Base-by-base conservation (phyloP, 1,140 invertebrate species). In the Riptortus pedestris region DNA sequence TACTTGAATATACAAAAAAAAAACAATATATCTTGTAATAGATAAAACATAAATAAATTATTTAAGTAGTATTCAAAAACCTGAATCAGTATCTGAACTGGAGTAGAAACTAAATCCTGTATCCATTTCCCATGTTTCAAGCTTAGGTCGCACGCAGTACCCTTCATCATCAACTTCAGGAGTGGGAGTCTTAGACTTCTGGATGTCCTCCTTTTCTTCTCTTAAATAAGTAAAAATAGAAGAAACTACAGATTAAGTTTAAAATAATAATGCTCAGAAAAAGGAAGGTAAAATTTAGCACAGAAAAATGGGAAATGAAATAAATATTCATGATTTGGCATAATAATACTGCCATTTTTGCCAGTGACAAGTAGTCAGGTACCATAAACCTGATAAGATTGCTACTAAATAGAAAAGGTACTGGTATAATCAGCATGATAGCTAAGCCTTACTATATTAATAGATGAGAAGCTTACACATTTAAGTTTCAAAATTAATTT, bases 91-190 rank as follows among this genome's bases (percentile, higher is more conserved):
- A 74, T 96, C 93, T 27, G 90, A 90, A 71, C 90, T 92, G 5
- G 91, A 94, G 75, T 93, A 91, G 73, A 92, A 93, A 73, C 85
- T 87, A 73, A 85, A 87, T 55, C 82, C 83, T 73, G 83, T 86
- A 70, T 86, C 83, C 67, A 79, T 79, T 67, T 81, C 80, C 80
- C 82, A 83, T 7, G 79, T 74, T 71, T 83, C 81, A 62, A 79
- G 69, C 71, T 87, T 81, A 73, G 92, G 93, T 74, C 88, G 81
- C 66, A 96, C 90, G 66, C 88, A 88, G 73, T 90, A 96, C 16
- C 93, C 93, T 75, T 97, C 94, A 67, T 94, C 92, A 74, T 97
- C 94, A 0, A 96, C 89, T 77, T 93, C 89, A 12, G 84, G 85
- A 26, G 81, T 81, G 7, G 79, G 78, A 18, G 78, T 80, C 64